Base-by-base conservation (phyloP, 2,113 vertebrate species). In the Hucho hucho region DNA sequence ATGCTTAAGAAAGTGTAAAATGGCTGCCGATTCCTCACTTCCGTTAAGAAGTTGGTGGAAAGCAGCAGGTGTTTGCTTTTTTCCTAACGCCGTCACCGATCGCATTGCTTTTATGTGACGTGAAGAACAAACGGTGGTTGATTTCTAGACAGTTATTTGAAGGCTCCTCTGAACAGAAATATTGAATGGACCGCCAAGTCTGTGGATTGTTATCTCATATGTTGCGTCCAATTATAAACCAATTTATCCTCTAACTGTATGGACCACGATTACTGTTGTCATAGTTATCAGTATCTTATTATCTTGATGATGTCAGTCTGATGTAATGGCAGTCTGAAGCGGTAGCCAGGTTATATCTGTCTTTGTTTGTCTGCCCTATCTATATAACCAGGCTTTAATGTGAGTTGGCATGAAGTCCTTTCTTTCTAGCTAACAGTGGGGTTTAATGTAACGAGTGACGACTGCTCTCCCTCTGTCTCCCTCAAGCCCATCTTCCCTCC, bases 1-100 rank as follows among this genome's bases (percentile, higher is more conserved):
- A 53, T 63, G 74, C 43, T 69, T 81, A 70, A 74, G 65, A 53
- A 56, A 65, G 70, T 68, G 26, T 74, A 26, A 68, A 74, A 74
- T 16, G 56, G 43, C 32, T 37, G 28, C 32, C 32, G 11, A 61
- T 80, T 74, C 22, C 16, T 73, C 75, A 72, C 64, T 37, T 74
- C 20, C 4, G 4, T 47, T 3, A 29, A 72, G 18, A 69, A 69
- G 24, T 29, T 4, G 11, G 18, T 12, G 32, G 20, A 29, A 56
- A 75, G 46, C 53, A 67, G 46, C 43, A 65, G 69, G 49, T 65
- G 70, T 71, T 71, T 63, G 22, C 6, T 66, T n/a, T 32, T 68
- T n/a, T 22, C 18, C 0, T 43, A 11, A 11, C 3, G 0, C 32
- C 32, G 20, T 20, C 6, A 4, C 18, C 32, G 3, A 16, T 53